Evolutionary conservation across 2,113 vertebrate genomes (phyloP).

Genomic region (Amphiprion percula): DNA sequence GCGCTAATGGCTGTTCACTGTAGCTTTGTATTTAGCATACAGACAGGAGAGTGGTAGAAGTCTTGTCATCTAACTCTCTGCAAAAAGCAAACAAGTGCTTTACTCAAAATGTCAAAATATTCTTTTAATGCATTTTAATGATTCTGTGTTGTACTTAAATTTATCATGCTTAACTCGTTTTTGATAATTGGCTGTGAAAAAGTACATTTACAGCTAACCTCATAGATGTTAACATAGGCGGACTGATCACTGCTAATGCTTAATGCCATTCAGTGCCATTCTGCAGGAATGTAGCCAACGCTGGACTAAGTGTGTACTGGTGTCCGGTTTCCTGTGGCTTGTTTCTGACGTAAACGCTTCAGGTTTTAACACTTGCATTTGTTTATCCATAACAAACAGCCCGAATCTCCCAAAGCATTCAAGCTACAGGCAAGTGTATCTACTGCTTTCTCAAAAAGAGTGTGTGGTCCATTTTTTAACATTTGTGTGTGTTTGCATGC

Average conservation of each 20-base stretch:
- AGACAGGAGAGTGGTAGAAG: no score
- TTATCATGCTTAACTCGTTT: conserved; percentile 1
- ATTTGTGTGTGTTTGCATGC: conserved; percentile 63
- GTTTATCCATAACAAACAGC: conserved; percentile 94
- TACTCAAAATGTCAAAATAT: background rate
- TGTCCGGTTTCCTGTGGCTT: conserved; percentile 60
- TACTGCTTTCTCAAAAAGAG: conserved; percentile 68
- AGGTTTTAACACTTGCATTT: conserved; percentile 87
- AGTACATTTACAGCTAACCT: conserved; percentile 29
- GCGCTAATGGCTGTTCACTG: background rate
- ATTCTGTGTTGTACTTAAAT: background rate
- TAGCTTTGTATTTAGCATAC: background rate
- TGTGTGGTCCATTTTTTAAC: conserved; percentile 30
- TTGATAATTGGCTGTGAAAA: background rate
- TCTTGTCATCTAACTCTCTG: no score
- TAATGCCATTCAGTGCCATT: conserved; percentile 13
- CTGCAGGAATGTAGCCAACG: background rate
- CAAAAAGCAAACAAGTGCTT: no score
- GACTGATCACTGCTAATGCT: conserved; percentile 34
- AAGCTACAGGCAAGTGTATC: conserved; percentile 95
- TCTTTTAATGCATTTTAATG: background rate
- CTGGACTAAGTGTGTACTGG: conserved; percentile 21
- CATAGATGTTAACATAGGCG: background rate
- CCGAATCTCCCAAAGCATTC: conserved; percentile 93
- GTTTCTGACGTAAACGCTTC: conserved; percentile 58